Base-by-base conservation (phyloP, 1,140 invertebrate genomes). In the Batillaria attramentaria region DNA sequence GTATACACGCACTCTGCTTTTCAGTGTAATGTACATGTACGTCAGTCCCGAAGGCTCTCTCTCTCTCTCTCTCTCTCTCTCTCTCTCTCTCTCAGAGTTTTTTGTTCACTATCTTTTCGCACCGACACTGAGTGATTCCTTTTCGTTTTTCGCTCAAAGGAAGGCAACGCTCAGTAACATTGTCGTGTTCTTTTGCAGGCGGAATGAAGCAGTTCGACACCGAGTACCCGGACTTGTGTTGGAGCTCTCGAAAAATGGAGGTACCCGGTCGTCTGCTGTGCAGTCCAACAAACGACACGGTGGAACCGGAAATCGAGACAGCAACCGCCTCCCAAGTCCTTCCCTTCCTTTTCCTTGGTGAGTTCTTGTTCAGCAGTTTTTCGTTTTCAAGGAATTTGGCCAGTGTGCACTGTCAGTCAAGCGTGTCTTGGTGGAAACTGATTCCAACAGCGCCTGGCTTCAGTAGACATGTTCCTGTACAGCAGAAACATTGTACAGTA, bases 331-430 rank as follows among this genome's bases (percentile, higher is more conserved):
- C 95, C 46, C 92, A 95, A 88, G 94, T 97, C 39, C 92, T 97
- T 74, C 95, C 96, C n/a, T 96, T 95, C 92, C 92, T 97, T 35
- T 96, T 95, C 89, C 93, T 97, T 77, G 96, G 90, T 91, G n/a
- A n/a, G n/a, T n/a, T n/a, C n/a, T n/a, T n/a, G n/a, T n/a, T n/a
- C n/a, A 85, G 81, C 84, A 78, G 73, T 39, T 24, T 18, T 0
- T 54, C 3, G 24, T 39, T 31, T n/a, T n/a, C n/a, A n/a, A n/a
- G n/a, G n/a, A n/a, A n/a, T n/a, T n/a, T n/a, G n/a, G n/a, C n/a
- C n/a, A n/a, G n/a, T n/a, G n/a, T n/a, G n/a, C n/a, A n/a, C n/a
- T n/a, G n/a, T n/a, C n/a, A n/a, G n/a, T n/a, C n/a, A n/a, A n/a
- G n/a, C n/a, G n/a, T n/a, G n/a, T n/a, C n/a, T n/a, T n/a, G n/a